Evolutionary conservation across 23 tunicate genomes (phyloP).

Genomic region (Pegea sp.): DNA sequence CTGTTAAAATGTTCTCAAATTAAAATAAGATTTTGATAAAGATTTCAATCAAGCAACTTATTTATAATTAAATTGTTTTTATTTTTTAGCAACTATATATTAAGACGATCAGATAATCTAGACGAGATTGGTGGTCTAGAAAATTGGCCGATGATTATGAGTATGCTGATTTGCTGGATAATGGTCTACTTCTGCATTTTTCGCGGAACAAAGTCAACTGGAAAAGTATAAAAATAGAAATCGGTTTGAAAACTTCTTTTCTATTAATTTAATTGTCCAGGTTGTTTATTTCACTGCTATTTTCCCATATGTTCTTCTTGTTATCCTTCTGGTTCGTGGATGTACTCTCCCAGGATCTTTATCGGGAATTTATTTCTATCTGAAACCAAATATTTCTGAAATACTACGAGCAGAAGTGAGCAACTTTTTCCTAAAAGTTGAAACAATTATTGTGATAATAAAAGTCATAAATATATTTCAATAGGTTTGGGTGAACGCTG

Average conservation of each 20-base stretch:
- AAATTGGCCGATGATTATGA: slow-evolving; percentile 25
- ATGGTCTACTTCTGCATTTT: slow-evolving; percentile 40
- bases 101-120: slow-evolving; percentile 13
- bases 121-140: slow-evolving; percentile 15
- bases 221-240: slow-evolving; percentile 19
- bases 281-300: slow-evolving; percentile 41
- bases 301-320: slow-evolving; percentile 19
- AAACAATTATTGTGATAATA: too few species aligned
- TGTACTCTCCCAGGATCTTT: too few species aligned
- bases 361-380: too few species aligned
- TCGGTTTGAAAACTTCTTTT: background rate
- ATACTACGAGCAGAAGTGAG: too few species aligned
- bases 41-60: too few species aligned
- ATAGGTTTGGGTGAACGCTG: slow-evolving; percentile 63
- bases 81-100: slow-evolving; percentile 13
- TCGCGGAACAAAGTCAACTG: slow-evolving; percentile 26
- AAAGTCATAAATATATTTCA: too few species aligned
- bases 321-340: too few species aligned
- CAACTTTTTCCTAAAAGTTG: too few species aligned
- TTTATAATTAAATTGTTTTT: too few species aligned
- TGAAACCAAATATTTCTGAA: too few species aligned
- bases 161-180: slow-evolving; percentile 19
- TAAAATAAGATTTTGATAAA: too few species aligned
- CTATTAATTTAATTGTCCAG: background rate
- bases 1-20: too few species aligned